A percentile compares a stretch with the other conserved stretches of the same genome.
These are phyloP conservation scores for Hyphantria cunea DNA, from an alignment of 1,140 invertebrate species.

Conservation along the genomic window DNA sequence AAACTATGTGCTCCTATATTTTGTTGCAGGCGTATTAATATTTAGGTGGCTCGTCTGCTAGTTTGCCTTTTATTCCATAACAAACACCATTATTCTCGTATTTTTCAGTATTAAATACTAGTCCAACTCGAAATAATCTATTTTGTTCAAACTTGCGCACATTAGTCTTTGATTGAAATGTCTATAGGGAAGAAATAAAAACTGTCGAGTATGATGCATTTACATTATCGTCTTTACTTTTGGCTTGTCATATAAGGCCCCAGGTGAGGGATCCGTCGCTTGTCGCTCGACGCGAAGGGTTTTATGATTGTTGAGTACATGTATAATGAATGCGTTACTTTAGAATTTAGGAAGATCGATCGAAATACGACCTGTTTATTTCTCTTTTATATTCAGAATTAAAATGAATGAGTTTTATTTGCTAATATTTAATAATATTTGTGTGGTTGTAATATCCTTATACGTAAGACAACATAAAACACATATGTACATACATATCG, in stretches of 20 bases:
- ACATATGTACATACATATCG: too few species aligned
- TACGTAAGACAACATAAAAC: background rate
- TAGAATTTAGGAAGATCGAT: slow-evolving; percentile 24
- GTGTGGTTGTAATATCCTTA: background rate
- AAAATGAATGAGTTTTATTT: background rate
- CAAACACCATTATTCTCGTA: too few species aligned
- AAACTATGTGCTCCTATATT: too few species aligned
- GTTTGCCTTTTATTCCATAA: too few species aligned
- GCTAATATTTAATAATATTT: background rate
- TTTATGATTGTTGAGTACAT: slow-evolving; percentile 30
- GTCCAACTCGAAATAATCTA: too few species aligned
- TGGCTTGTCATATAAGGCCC: slow-evolving; percentile 38
- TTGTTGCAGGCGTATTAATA: too few species aligned
- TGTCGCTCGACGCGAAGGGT: slow-evolving; percentile 16
- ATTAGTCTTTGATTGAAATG: slow-evolving; percentile 41
- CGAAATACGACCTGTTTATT: slow-evolving; percentile 6
- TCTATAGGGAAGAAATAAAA: slow-evolving; percentile 34
- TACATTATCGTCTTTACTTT: slow-evolving; percentile 51
- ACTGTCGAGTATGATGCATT: slow-evolving; percentile 43
- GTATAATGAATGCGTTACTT: slow-evolving; percentile 25
- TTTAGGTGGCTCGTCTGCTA: too few species aligned
- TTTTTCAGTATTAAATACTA: too few species aligned
- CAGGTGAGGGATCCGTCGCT: slow-evolving; percentile 32
- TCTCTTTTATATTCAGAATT: background rate
- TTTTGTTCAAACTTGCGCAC: slow-evolving; percentile 36